Conservation (phyloP, 1,140 invertebrate species). For the Himalopsyche phryganea region DNA sequence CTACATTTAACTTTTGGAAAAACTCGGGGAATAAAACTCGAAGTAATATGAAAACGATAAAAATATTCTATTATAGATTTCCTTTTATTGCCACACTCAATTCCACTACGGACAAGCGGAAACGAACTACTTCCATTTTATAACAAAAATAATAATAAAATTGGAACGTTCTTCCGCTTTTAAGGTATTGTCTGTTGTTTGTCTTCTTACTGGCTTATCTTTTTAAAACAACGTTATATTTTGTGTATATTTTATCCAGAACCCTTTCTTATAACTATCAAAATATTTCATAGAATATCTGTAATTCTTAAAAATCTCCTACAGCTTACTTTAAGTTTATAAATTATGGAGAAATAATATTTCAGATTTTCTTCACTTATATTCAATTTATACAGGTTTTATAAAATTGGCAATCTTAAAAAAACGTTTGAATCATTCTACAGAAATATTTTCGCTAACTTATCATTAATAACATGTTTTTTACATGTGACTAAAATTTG, state of each 20-base stretch:
- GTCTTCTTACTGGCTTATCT: slow-evolving; percentile 2
- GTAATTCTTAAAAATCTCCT: not conserved
- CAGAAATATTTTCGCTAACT: too few relatives aligned
- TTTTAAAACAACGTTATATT: slow-evolving; percentile 1
- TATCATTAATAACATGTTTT: too few relatives aligned
- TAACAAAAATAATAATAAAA: slow-evolving; percentile 11
- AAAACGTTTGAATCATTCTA: too few relatives aligned
- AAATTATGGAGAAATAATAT: too few relatives aligned
- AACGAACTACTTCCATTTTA: slow-evolving; percentile 11
- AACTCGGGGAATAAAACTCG: not conserved
- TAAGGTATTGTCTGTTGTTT: not conserved
- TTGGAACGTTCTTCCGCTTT: not conserved
- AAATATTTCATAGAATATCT: not conserved
- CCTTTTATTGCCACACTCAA: slow-evolving; percentile 13
- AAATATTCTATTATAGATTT: slow-evolving; percentile 11
- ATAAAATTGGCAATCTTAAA: too few relatives aligned
- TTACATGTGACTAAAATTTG: too few relatives aligned
- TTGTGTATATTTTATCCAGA: not conserved
- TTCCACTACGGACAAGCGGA: slow-evolving; percentile 1
- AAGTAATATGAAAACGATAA: slow-evolving; percentile 13
- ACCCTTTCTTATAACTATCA: not conserved
- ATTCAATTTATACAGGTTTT: too few relatives aligned
- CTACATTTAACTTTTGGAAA: not conserved
- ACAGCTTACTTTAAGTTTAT: not conserved
- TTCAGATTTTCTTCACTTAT: too few relatives aligned